A percentile compares a stretch with the other conserved stretches of the same genome.
phyloP scores from a whole-genome alignment of 2,888 invertebrate genomes.

The Trichopoda pennipes region DNA sequence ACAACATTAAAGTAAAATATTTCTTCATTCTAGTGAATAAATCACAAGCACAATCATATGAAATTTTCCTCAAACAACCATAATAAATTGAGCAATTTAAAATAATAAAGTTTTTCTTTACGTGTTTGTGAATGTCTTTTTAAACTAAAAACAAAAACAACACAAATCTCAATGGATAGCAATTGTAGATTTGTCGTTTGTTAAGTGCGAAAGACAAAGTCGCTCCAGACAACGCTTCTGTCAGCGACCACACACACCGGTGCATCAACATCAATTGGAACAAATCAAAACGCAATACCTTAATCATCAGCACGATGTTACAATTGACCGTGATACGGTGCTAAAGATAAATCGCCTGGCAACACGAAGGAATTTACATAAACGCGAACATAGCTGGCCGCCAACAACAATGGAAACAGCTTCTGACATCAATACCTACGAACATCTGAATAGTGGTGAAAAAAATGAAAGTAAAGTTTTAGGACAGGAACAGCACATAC shows the following conservation, averaged over 20 bases:
- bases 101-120: constrained; percentile 57
- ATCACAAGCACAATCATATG: constrained; percentile 1
- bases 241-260: constrained; percentile 72
- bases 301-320: constrained; percentile 77
- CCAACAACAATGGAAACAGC: constrained; percentile 70
- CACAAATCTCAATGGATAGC: constrained; percentile 1
- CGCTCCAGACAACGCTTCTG: constrained; percentile 75
- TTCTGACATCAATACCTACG: not conserved
- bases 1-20: constrained; percentile 45
- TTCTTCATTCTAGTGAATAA: not conserved
- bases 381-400: constrained; percentile 80
- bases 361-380: constrained; percentile 76
- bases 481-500: constrained; percentile 64
- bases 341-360: constrained; percentile 80
- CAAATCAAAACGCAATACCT: constrained; percentile 77
- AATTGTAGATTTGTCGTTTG: constrained; percentile 21
- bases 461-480: constrained; percentile 9
- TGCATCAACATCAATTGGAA: constrained; percentile 76
- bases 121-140: constrained; percentile 70
- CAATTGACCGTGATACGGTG: constrained; percentile 80
- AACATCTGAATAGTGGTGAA: constrained; percentile 23
- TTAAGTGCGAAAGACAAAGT: constrained; percentile 74
- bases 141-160: constrained; percentile 41
- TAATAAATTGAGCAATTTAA: constrained; percentile 38
- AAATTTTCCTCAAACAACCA: constrained; percentile 63